phyloP scores from a whole-genome alignment of 1,140 invertebrate genomes.

The Zaprionus ghesquierei region DNA sequence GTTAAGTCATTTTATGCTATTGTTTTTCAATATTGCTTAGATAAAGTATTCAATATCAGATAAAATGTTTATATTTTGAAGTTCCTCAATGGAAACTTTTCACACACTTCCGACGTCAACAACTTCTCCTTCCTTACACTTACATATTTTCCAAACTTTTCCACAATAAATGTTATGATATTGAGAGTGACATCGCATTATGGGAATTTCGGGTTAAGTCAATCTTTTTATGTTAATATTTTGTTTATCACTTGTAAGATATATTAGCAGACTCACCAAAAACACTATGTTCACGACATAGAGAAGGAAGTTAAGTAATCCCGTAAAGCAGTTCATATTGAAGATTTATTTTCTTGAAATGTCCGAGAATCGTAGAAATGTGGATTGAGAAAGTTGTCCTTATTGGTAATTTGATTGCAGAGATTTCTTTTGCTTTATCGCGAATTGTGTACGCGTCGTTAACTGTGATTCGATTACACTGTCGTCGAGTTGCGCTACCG shows the following conservation, averaged over 20 bases:
- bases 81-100: background rate
- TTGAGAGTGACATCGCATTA: background rate
- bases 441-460: slow-evolving; percentile 63
- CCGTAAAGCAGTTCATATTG: slow-evolving; percentile 65
- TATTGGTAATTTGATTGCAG: slow-evolving; percentile 3
- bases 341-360: slow-evolving; percentile 10
- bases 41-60: background rate
- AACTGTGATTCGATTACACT: slow-evolving; percentile 64
- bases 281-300: slow-evolving; percentile 67
- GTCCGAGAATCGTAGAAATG: background rate
- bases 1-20: background rate
- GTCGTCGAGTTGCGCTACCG: slow-evolving; percentile 23
- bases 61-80: background rate
- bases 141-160: background rate
- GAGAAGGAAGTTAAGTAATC: slow-evolving; percentile 62
- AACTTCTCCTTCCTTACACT: background rate
- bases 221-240: background rate
- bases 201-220: background rate
- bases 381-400: background rate
- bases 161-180: background rate
- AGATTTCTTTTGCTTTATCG: slow-evolving; percentile 46
- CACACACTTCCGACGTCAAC: background rate
- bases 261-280: slow-evolving; percentile 54
- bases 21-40: background rate
- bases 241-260: background rate